phyloP scores from a whole-genome alignment of 2,888 invertebrate genomes.

The Lepidocyrtinus sp. region DNA sequence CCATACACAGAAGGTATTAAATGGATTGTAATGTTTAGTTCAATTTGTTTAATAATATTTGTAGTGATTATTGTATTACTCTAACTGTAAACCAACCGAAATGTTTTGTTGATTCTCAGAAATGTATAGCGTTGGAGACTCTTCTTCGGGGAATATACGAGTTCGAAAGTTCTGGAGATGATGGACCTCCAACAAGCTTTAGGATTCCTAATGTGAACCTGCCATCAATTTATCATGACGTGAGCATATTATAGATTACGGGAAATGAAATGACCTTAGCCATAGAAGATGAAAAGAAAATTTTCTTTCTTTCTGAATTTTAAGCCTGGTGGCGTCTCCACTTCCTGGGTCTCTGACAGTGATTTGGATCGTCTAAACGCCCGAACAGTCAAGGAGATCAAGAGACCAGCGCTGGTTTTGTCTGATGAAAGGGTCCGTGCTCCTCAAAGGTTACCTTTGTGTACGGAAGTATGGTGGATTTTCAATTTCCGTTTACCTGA shows the following conservation, averaged over 20 bases:
- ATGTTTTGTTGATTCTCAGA: slow-evolving; percentile 71
- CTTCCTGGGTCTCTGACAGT: slow-evolving; percentile 67
- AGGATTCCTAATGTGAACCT: slow-evolving; percentile 73
- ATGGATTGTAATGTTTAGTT: too few relatives aligned
- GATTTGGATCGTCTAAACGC: slow-evolving; percentile 66
- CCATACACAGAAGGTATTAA: slow-evolving; percentile 66
- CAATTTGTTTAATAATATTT: not conserved
- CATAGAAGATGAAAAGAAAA: too few relatives aligned
- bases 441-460: slow-evolving; percentile 65
- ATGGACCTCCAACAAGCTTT: slow-evolving; percentile 80
- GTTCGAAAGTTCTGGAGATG: slow-evolving; percentile 88
- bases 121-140: slow-evolving; percentile 75
- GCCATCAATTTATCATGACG: slow-evolving; percentile 76
- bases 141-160: slow-evolving; percentile 83
- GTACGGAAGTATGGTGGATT: slow-evolving; percentile 68
- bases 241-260: slow-evolving; percentile 57
- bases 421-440: slow-evolving; percentile 67
- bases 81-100: too few relatives aligned
- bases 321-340: slow-evolving; percentile 69
- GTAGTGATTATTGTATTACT: not conserved
- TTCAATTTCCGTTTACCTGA: slow-evolving; percentile 66
- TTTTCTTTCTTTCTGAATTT: not conserved
- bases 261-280: too few relatives aligned
- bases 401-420: slow-evolving; percentile 58
- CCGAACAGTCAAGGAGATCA: slow-evolving; percentile 64